Base-by-base conservation (phyloP, 2,888 invertebrate genomes). In the Sesia apiformis region DNA sequence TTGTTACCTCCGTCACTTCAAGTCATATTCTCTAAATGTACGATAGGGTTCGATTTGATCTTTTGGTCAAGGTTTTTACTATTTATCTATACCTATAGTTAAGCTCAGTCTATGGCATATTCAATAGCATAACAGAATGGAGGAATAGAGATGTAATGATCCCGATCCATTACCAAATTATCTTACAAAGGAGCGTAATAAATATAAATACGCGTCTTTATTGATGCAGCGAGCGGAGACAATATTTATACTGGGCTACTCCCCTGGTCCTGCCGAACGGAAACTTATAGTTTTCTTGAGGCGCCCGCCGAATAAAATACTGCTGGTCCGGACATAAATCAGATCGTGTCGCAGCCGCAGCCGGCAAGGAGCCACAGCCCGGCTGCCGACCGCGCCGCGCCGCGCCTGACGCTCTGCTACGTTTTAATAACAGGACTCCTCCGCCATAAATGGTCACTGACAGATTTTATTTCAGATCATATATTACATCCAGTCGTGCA, bases 271-370 rank as follows among this genome's bases (percentile, higher is more conserved):
- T 84, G 80, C 82, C 86, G 80, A 87, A 85, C 87, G 86, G 85
- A 87, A 88, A 88, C 88, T 89, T 89, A 88, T 88, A 89, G 89
- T 84, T 86, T 85, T 81, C 81, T 88, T 89, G 87, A 88, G 88
- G 86, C 88, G 86, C 86, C 86, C 84, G 82, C 71, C 80, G 87
- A 81, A 89, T 89, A 88, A 88, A 88, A 89, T 89, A 89, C 85
- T 84, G 85, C 84, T 84, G 86, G 76, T 74, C 72, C 72, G 79
- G 74, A 71, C 79, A 88, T 89, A 89, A 89, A 89, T 89, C 89
- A 89, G 84, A 76, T 76, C 70, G 78, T 72, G 80, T 78, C 84
- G 77, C 74, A 75, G 79, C 65, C 77, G 76, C 84, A 84, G 83
- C 84, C 84, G 85, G 84, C 83, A 79, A 75, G 71, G 67, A 72